Evolutionary conservation across 2,888 invertebrate species (phyloP).

Genomic region (Drosophila dives): DNA sequence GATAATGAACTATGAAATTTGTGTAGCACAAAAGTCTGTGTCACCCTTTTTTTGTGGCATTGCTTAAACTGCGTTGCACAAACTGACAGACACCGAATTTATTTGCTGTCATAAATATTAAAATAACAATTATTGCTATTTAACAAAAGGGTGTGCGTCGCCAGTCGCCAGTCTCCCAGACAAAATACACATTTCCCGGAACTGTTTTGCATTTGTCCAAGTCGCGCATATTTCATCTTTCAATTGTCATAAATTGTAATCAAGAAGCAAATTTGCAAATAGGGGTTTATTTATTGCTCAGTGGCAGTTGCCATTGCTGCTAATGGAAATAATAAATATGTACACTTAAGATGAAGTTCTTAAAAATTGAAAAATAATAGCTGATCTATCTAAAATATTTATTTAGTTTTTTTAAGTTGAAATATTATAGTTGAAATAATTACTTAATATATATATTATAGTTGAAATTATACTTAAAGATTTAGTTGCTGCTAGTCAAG

Average conservation of each 20-base stretch:
- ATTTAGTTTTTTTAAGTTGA: no score
- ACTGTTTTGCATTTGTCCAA: conserved; percentile 53
- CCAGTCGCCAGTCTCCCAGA: neutral
- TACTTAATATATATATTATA: no score
- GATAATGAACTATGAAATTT: conserved; percentile 81
- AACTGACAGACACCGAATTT: conserved; percentile 64
- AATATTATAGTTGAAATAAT: no score
- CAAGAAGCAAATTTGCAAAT: conserved; percentile 28
- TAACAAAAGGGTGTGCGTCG: conserved; percentile 38
- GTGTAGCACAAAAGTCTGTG: conserved; percentile 11
- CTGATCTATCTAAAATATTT: no score
- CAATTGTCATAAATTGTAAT: conserved; percentile 55
- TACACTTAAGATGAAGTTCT: no score
- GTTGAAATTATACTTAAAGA: no score
- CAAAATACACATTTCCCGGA: conserved; percentile 20
- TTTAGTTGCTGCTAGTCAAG: neutral
- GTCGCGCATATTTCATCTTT: conserved; percentile 58
- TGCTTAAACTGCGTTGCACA: conserved; percentile 31
- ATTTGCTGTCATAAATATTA: conserved; percentile 80
- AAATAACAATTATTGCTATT: conserved; percentile 79
- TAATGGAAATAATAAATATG: no score
- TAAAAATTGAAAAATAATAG: no score
- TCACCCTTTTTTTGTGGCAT: conserved; percentile 33
- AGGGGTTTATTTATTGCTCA: neutral
- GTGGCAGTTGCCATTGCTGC: neutral